A percentile compares a stretch with the other conserved stretches of the same genome.
Conservation (phyloP, 2,797 vertebrate genomes). For the Dendrocincla fuliginosa region DNA sequence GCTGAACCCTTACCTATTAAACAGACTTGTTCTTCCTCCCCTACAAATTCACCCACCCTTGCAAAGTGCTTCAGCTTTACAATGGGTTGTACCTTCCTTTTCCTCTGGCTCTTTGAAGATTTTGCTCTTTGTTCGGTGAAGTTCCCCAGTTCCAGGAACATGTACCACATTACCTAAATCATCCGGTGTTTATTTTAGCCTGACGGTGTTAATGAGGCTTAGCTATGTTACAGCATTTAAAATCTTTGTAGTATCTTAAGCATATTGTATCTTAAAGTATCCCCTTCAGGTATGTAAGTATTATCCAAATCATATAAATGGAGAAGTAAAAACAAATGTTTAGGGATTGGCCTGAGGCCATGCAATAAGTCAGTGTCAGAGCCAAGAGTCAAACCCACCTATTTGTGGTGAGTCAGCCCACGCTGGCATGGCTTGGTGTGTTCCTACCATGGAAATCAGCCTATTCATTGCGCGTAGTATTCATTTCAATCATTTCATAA, state of each 20-base stretch:
- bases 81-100: constrained; percentile 1
- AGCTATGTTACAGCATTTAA: constrained; percentile 21
- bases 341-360: background rate
- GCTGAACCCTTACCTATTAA: constrained; percentile 14
- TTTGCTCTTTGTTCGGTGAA: constrained; percentile 12
- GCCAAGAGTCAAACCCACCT: constrained; percentile 42
- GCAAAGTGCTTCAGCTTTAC: background rate
- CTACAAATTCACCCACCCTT: background rate
- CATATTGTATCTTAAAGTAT: constrained; percentile 55
- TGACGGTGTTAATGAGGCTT: constrained; percentile 8
- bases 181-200: constrained; percentile 13
- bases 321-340: constrained; percentile 50
- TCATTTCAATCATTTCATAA: constrained; percentile 25
- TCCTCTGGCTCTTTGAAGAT: constrained; percentile 48
- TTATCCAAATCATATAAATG: constrained; percentile 50
- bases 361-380: constrained; percentile 18
- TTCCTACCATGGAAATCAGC: constrained; percentile 33
- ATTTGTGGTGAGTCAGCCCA: constrained; percentile 59
- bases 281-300: constrained; percentile 43
- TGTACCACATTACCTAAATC: constrained; percentile 19
- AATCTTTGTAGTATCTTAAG: constrained; percentile 52
- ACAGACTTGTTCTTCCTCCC: constrained; percentile 31
- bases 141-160: constrained; percentile 14
- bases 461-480: background rate
- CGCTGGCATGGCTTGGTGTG: constrained; percentile 1